A percentile compares a stretch with the other conserved stretches of the same genome.
Evolutionary conservation across 2,888 invertebrate genomes (phyloP).

Genomic region (Lacanobia oleracea): DNA sequence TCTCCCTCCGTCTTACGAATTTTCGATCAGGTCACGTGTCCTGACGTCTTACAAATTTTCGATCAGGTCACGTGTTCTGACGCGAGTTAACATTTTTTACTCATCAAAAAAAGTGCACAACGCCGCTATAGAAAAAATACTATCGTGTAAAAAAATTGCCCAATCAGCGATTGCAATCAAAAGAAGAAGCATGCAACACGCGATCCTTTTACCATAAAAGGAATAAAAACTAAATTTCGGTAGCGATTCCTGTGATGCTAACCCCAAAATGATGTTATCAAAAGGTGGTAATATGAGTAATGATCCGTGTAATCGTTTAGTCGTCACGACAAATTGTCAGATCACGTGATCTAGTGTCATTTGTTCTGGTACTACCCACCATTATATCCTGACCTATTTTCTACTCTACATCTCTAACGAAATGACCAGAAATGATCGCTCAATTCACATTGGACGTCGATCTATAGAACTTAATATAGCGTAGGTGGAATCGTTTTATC

Average conservation of each 20-base stretch:
- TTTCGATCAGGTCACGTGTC: too few species aligned
- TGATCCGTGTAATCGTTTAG: slow-evolving; percentile 86
- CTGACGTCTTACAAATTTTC: too few species aligned
- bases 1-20: too few species aligned
- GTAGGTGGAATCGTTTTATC: slow-evolving; percentile 62
- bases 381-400: slow-evolving; percentile 30
- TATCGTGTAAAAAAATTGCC: slow-evolving; percentile 31
- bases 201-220: slow-evolving; percentile 39
- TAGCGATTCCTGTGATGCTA: slow-evolving; percentile 70
- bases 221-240: slow-evolving; percentile 69
- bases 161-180: slow-evolving; percentile 44
- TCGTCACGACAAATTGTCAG: slow-evolving; percentile 86
- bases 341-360: slow-evolving; percentile 86
- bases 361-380: slow-evolving; percentile 74
- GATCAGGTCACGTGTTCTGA: too few species aligned
- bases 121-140: slow-evolving; percentile 27
- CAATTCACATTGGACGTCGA: slow-evolving; percentile 66
- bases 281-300: slow-evolving; percentile 89
- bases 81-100: too few species aligned
- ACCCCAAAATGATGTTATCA: slow-evolving; percentile 84
- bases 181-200: slow-evolving; percentile 49
- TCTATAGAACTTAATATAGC: slow-evolving; percentile 70
- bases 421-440: slow-evolving; percentile 49
- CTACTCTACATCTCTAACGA: slow-evolving; percentile 17
- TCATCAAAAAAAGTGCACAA: too few species aligned